Base-by-base conservation (phyloP, 2,888 invertebrate genomes). In the Helleia helle region DNA sequence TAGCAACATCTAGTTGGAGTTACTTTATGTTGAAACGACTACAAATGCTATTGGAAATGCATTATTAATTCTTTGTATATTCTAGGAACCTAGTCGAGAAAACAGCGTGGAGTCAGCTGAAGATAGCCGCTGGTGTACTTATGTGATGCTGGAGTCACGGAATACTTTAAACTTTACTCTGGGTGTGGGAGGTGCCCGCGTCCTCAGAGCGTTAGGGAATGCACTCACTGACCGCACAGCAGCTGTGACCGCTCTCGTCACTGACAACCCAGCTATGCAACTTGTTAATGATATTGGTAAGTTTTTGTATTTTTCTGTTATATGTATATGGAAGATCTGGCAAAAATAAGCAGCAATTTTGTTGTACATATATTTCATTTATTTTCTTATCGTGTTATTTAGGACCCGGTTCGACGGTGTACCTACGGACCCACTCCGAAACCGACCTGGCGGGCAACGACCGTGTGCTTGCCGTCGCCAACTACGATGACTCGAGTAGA, bases 121-220 rank as follows among this genome's bases (percentile, higher is more conserved):
- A 27, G 86, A 84, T 12, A 62, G 58, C 41, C 71, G 72, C 6
- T 52, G 72, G 31, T 90, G 93, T 34, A 89, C 89, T 0, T 93
- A 93, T 64, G 57, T 93, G 4, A 76, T 92, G 38, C 58, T 93
- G 2, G 90, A 91, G 48, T 89, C 91, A 0, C 86, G 88, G 37
- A 90, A 92, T 47, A 75, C 85, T 30, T 73, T 94, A 2, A 88
- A 91, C 52, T 54, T 93, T 1, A 91, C 91, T 0, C 58, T 93
- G 17, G 91, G 92, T 0, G 90, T 92, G 2, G 47, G 87, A 73
- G 58, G 88, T 76, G 86, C 93, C 3, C 79, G 88, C 40, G 87
- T 88, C 3, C 55, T 91, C 29, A 76, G 85, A 5, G 65, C 72
- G 18, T 54, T 77, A 28, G 51, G 61, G 0, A 56, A 54, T 1